These are phyloP conservation scores for Lophotriccus pileatus DNA, from an alignment of 2,797 vertebrate species.

Conservation along the genomic window DNA sequence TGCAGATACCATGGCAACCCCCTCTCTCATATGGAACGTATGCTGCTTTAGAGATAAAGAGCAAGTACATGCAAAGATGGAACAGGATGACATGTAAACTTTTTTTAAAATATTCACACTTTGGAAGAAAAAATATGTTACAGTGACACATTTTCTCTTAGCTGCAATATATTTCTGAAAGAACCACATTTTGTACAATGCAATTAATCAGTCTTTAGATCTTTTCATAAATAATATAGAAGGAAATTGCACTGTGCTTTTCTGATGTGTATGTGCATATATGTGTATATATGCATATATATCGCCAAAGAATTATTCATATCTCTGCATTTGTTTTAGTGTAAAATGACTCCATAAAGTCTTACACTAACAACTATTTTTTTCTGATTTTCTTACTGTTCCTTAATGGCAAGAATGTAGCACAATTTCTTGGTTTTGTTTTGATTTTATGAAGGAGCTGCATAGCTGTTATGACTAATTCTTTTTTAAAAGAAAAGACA, in stretches of 20 bases:
- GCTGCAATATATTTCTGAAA: neutral
- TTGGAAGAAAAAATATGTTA: neutral
- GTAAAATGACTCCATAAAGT: neutral
- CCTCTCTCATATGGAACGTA: slow-evolving; percentile 65
- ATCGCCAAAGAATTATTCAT: neutral
- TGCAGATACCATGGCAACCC: slow-evolving; percentile 72
- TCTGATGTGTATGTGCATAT: neutral
- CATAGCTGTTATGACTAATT: neutral
- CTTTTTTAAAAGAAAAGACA: neutral
- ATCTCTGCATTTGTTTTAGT: neutral
- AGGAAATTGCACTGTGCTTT: neutral
- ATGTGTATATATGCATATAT: neutral
- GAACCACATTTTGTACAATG: neutral
- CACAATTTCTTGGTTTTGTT: neutral
- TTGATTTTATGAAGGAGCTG: neutral
- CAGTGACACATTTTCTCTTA: neutral
- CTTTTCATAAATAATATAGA: neutral
- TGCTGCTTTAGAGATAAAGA: slow-evolving; percentile 73
- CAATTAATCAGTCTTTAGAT: neutral
- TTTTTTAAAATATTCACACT: slow-evolving; percentile 27
- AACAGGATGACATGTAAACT: slow-evolving; percentile 60
- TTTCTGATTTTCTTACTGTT: neutral
- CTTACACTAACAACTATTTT: neutral
- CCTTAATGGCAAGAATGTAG: neutral
- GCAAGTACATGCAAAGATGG: slow-evolving; percentile 62